Evolutionary conservation across 2,113 vertebrate genomes (phyloP), one percentile per base, ranked within the genome.

Genomic region (Mixornis gularis): DNA sequence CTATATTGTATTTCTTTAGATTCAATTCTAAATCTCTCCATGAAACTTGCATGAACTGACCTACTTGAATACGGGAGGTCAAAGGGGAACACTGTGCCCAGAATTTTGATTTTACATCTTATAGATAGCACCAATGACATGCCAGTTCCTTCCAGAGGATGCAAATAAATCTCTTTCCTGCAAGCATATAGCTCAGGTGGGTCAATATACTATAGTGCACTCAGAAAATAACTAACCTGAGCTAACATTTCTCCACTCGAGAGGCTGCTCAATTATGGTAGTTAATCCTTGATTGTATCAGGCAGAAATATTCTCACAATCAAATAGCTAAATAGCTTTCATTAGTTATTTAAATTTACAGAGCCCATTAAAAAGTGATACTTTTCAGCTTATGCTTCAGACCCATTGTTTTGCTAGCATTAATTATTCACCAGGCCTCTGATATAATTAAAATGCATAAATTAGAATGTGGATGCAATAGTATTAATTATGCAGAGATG

Each of bases 401-500:
- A 92, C 48, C 38, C 51, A 92, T 43, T 96, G 93, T 92, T 87
- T 79, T 82, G 40, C 36, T 87, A 79, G 63, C 65, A 94, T 91
- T 96, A 96, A 94, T 96, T 87, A 96, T 96, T 96, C 41, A 93
- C 70, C 1, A 34, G 77, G 73, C 38, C 76, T 64, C 84, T 89
- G 58, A 73, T 91, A 92, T 94, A 96, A 96, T 96, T 88, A 95
- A 95, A 80, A 93, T 91, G 36, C 58, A 82, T 94, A 97, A 89
- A 95, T 95, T 94, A 95, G 84, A 88, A 79, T 63, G 80, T 68
- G 82, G 78, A 81, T 71, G 66, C 48, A 95, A 79, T 30, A 81
- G 38, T 63, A 94, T 89, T 96, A 94, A 95, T 92, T 93, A 95
- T 76, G 34, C 66, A 89, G 87, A 64, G 12, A 85, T 92, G n/a